Evolutionary conservation across 1,140 invertebrate genomes (phyloP), one percentile per base, ranked within the genome.

Genomic region (Drosophila pseudoobscura): DNA sequence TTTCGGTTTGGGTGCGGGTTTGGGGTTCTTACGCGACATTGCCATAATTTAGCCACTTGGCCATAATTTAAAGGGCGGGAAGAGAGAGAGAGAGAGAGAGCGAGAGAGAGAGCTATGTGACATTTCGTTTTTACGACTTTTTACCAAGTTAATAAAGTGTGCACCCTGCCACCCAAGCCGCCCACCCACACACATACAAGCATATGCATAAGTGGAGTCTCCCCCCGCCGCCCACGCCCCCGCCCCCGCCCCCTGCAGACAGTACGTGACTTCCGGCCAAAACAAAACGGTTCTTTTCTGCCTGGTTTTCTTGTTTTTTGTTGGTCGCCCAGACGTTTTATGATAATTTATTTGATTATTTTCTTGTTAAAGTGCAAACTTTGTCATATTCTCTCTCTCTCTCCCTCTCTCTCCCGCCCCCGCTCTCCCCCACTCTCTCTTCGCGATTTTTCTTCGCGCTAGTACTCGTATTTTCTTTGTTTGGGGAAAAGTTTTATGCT

Each of bases 271-370:
- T 87, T 87, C 83, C 83, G 83, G 83, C 83, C 83, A 87, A 83
- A 83, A 87, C 83, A 87, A 87, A 87, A 87, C 78, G 83, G 75
- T 87, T 87, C 69, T 65, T 75, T 73, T 72, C 35, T 39, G 35
- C 11, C 35, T 39, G 11, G 35, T 39, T 39, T 39, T 39, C 35
- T 68, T 68, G 65, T 26, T 54, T 26, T 8, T 61, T 56, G 52
- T 53, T 22, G 51, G 65, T 68, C 20, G 45, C 66, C 63, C 66
- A 70, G 66, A 88, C 83, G 83, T 75, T 87, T 87, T 87, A 87
- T 87, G 78, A 87, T 87, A 87, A 87, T 87, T 87, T 87, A 87
- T 87, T 87, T 88, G 83, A 87, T 87, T 87, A 87, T 87, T 83
- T 87, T 88, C 83, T 87, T 87, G 83, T 87, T 87, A 87, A 87